Evolutionary conservation across 1,140 invertebrate species (phyloP).

Genomic region (Macrotrachela quadricornifera): DNA sequence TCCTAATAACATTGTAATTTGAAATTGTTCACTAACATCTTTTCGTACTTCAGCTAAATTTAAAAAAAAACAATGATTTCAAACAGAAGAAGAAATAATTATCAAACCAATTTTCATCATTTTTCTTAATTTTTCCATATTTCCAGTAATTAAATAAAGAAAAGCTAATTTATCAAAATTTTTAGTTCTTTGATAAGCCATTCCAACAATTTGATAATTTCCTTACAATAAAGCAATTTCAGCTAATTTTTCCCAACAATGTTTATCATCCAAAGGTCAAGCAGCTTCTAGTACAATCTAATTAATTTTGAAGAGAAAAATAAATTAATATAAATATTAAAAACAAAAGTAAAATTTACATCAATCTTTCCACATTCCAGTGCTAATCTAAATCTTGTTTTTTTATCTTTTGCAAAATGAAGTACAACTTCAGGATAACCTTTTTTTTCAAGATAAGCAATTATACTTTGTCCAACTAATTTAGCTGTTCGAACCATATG

Average conservation of each 20-base stretch:
- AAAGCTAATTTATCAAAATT: constrained; percentile 97
- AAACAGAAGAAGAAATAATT: background rate
- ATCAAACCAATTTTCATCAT: constrained; percentile 74
- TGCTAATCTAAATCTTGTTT: constrained; percentile 80
- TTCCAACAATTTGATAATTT: constrained; percentile 84
- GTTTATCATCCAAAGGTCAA: constrained; percentile 77
- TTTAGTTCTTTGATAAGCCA: constrained; percentile 97
- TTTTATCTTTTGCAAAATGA: constrained; percentile 97
- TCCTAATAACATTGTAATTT: constrained; percentile 70
- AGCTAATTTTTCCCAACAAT: constrained; percentile 86
- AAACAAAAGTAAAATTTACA: constrained; percentile 30
- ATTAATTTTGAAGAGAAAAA: no score
- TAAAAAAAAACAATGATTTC: background rate
- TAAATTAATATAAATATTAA: no score
- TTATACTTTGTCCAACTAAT: constrained; percentile 92
- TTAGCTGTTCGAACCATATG: constrained; percentile 92
- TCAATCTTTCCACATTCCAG: constrained; percentile 96
- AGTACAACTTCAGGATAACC: constrained; percentile 98
- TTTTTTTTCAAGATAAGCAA: constrained; percentile 94
- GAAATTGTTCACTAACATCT: constrained; percentile 83
- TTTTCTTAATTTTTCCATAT: constrained; percentile 84
- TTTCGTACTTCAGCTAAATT: constrained; percentile 6
- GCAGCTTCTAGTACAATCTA: constrained; percentile 50
- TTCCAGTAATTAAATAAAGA: constrained; percentile 91
- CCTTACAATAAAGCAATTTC: constrained; percentile 78